Evolutionary conservation across 2,888 invertebrate genomes (phyloP).

Genomic region (Uropetala carovei): DNA sequence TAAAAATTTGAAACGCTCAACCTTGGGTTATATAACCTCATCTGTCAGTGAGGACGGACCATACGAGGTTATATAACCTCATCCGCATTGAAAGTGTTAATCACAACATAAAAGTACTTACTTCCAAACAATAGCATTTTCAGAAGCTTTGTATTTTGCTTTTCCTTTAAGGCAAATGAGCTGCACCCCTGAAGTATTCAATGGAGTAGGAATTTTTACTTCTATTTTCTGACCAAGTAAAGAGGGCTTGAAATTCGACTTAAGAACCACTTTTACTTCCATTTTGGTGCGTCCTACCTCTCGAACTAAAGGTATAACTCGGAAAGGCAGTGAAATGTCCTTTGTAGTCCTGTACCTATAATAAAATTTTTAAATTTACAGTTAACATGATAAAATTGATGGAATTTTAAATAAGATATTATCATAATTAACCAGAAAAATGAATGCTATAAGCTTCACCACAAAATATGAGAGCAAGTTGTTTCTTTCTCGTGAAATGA

Average conservation of each 20-base stretch:
- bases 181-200: conserved; percentile 99
- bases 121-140: conserved; percentile 99
- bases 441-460: background rate
- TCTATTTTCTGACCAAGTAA: conserved; percentile 99
- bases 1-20: no score
- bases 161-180: conserved; percentile 99
- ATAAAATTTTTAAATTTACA: conserved; percentile 34
- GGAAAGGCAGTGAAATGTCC: conserved; percentile 99
- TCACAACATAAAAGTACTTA: conserved; percentile 76
- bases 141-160: conserved; percentile 99
- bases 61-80: no score
- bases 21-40: no score
- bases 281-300: conserved; percentile 99
- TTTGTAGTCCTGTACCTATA: conserved; percentile 97
- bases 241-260: conserved; percentile 99
- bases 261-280: conserved; percentile 99
- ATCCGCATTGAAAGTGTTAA: background rate
- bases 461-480: background rate
- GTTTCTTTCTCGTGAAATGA: no score
- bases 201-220: conserved; percentile 98
- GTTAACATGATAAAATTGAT: conserved; percentile 53
- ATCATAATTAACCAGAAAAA: conserved; percentile 47
- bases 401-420: conserved; percentile 49
- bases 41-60: no score
- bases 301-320: conserved; percentile 98